Evolutionary conservation across 1,140 invertebrate genomes (phyloP).

Genomic region (Grapholita molesta): DNA sequence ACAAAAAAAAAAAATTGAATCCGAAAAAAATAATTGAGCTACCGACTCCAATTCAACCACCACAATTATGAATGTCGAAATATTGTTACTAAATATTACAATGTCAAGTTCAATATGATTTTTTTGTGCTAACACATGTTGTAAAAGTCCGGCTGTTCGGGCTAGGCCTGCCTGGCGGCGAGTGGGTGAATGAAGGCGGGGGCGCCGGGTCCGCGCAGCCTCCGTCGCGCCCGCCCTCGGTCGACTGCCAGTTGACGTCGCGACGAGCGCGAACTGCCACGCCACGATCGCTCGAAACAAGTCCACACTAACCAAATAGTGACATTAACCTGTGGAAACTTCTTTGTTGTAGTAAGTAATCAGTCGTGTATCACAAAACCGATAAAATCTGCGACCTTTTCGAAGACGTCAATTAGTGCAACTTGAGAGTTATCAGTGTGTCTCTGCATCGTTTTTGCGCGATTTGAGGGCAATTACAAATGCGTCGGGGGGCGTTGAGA

Average conservation of each 20-base stretch:
- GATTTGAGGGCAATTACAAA: slow-evolving; percentile 43
- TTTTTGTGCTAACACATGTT: slow-evolving; percentile 56
- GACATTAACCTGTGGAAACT: slow-evolving; percentile 55
- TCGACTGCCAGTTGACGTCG: slow-evolving; percentile 60
- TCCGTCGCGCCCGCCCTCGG: slow-evolving; percentile 53
- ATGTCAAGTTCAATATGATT: background rate
- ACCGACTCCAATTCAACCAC: no score
- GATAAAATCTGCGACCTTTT: slow-evolving; percentile 42
- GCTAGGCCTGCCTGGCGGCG: slow-evolving; percentile 54
- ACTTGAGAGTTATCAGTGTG: slow-evolving; percentile 24
- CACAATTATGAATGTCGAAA: background rate
- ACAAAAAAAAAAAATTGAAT: no score
- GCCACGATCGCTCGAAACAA: slow-evolving; percentile 35
- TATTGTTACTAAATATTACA: background rate
- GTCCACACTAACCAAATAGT: slow-evolving; percentile 51
- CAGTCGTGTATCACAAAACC: slow-evolving; percentile 9
- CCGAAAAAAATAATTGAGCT: no score
- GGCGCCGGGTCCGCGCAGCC: slow-evolving; percentile 61
- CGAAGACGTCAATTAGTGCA: slow-evolving; percentile 34
- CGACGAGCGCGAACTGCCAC: slow-evolving; percentile 52
- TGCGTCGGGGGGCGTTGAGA: slow-evolving; percentile 30
- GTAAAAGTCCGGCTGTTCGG: slow-evolving; percentile 69
- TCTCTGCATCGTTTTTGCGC: slow-evolving; percentile 37
- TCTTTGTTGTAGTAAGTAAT: slow-evolving; percentile 56
- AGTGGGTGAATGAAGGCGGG: slow-evolving; percentile 69